A percentile compares a stretch with the other conserved stretches of the same genome.
These are phyloP conservation scores for Hirtodrosophila confusa DNA, from an alignment of 2,888 invertebrate species.

Conservation along the genomic window DNA sequence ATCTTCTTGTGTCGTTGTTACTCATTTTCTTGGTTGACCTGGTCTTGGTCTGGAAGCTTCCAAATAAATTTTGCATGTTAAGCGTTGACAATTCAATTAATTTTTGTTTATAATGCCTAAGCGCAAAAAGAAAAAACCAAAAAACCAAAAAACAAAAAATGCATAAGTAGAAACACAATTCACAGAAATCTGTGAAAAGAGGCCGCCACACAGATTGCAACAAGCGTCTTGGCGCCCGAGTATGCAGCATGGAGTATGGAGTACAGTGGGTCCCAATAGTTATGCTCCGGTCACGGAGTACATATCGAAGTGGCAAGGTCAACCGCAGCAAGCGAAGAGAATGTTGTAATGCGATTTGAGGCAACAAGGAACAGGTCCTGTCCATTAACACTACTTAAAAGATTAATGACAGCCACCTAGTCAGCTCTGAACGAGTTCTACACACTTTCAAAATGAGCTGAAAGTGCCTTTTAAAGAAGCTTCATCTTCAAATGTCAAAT, in stretches of 20 bases:
- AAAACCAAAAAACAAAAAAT: not conserved
- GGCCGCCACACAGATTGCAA: slow-evolving; percentile 25
- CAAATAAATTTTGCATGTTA: slow-evolving; percentile 33
- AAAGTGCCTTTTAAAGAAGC: not conserved
- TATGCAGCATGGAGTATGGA: not conserved
- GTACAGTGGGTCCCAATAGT: slow-evolving; percentile 35
- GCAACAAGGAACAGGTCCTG: slow-evolving; percentile 26
- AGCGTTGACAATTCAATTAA: slow-evolving; percentile 71
- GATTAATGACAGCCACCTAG: not conserved
- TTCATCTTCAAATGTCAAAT: no score
- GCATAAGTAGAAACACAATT: slow-evolving; percentile 21
- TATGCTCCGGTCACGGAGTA: not conserved
- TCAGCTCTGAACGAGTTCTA: slow-evolving; percentile 5
- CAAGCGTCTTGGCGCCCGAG: slow-evolving; percentile 20
- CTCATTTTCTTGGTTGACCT: slow-evolving; percentile 12
- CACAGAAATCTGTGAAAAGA: slow-evolving; percentile 16
- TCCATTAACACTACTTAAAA: slow-evolving; percentile 5
- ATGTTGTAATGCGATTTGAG: slow-evolving; percentile 29
- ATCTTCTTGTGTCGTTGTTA: not conserved
- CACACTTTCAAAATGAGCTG: slow-evolving; percentile 6
- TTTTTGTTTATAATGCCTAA: slow-evolving; percentile 40
- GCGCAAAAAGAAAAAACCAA: slow-evolving; percentile 8
- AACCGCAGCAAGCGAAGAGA: slow-evolving; percentile 27
- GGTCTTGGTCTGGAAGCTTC: slow-evolving; percentile 27
- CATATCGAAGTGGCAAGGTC: slow-evolving; percentile 28